phyloP scores from a whole-genome alignment of 2,113 vertebrate genomes.

The Theropithecus gelada region DNA sequence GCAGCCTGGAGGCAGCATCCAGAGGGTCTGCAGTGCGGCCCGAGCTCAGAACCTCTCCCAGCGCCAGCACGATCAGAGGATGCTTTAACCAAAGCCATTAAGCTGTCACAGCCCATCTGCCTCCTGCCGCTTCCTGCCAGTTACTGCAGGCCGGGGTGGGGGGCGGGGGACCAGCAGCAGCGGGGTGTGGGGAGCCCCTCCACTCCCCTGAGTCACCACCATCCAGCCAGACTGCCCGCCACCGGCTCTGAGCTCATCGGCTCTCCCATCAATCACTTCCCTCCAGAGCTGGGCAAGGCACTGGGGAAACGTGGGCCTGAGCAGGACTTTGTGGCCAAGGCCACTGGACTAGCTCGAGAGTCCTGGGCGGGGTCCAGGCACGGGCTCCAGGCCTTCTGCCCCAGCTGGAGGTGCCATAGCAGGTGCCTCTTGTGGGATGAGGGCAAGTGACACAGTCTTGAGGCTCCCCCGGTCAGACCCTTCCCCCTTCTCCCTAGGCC shows the following conservation, averaged over 20 bases:
- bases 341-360: neutral
- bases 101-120: neutral
- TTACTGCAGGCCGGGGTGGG: neutral
- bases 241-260: constrained; percentile 75
- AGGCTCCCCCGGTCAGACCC: neutral
- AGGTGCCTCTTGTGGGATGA: no score
- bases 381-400: neutral
- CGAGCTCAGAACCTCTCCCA: neutral
- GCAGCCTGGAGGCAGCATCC: no score
- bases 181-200: neutral
- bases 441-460: neutral
- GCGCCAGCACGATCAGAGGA: neutral
- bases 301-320: neutral
- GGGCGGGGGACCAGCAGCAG: no score
- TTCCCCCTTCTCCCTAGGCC: neutral
- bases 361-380: accelerated
- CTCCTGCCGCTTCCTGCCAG: neutral
- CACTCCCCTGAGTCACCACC: constrained; percentile 33
- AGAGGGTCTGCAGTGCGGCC: neutral
- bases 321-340: neutral
- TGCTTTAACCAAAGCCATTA: neutral
- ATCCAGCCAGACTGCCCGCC: constrained; percentile 46
- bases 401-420: accelerated
- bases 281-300: constrained; percentile 45
- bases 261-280: constrained; percentile 73